A percentile compares a stretch with the other conserved stretches of the same genome.
Evolutionary conservation across 2,113 vertebrate species (phyloP).

Genomic region (Forbesichthys agassizii): DNA sequence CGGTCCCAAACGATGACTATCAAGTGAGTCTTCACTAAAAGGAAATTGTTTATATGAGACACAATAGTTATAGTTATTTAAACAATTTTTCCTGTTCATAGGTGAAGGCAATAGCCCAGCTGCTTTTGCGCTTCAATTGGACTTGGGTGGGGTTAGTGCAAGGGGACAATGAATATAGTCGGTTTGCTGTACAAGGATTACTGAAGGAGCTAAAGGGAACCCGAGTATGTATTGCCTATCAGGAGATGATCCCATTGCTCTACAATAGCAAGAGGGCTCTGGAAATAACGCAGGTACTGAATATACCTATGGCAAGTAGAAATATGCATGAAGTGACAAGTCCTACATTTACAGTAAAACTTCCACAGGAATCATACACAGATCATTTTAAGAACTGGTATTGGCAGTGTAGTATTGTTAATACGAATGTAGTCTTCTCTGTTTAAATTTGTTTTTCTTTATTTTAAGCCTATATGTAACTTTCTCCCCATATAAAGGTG

Average conservation of each 20-base stretch:
- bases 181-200: constrained; percentile 71
- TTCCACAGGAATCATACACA: no score
- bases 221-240: constrained; percentile 71
- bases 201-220: constrained; percentile 65
- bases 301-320: no score
- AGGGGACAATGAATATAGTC: constrained; percentile 75
- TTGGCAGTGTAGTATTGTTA: no score
- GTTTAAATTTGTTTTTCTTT: no score
- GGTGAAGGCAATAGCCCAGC: constrained; percentile 75
- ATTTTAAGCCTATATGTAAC: background rate
- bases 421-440: no score
- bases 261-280: constrained; percentile 60
- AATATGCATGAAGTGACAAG: no score
- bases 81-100: constrained; percentile 28
- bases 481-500: constrained; percentile 38
- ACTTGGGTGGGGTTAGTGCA: constrained; percentile 73
- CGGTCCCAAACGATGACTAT: constrained; percentile 75
- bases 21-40: constrained; percentile 53
- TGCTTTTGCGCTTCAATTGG: constrained; percentile 74
- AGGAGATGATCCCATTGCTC: constrained; percentile 74
- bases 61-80: no score
- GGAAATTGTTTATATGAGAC: no score
- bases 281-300: constrained; percentile 65
- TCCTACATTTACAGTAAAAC: no score
- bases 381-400: no score